Evolutionary conservation across 1,140 invertebrate species (phyloP), one percentile per base, ranked within the genome.

Genomic region (Drosophila takahashii): DNA sequence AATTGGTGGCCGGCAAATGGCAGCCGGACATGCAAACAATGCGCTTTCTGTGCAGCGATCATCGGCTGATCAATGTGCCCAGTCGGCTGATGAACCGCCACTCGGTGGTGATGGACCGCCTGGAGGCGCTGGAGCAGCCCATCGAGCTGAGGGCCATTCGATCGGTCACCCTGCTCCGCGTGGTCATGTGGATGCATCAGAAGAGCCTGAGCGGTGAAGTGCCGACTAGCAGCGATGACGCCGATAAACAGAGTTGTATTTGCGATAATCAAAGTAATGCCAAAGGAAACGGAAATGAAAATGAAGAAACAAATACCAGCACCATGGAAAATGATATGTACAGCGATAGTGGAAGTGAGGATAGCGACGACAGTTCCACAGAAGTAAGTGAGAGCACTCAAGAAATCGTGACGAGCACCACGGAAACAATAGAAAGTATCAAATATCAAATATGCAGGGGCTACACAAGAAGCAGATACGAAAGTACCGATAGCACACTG

Each of bases 151-250:
- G 44, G 0, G 10, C 36, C 18, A 76, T 83, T 1, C 37, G 42
- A 4, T 79, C 80, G 2, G 13, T 2, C 11, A 79, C 71, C 1
- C 10, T 84, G 48, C 22, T 48, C 0, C 57, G 64, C 0, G 10
- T 79, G 5, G n/a, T 84, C 2, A 10, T 36, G 0, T 84, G 80
- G 80, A 84, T 84, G 80, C 34, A 75, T 0, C 65, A 45, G 7
- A 79, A 29, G 34, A 37, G 2, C 7, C 54, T 5, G 53, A 67
- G 3, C 5, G 47, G n/a, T 32, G 8, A 32, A 8, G 0, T 32
- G 29, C 29, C 9, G 29, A 9, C 18, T 11, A 22, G 4, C 10
- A 10, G 2, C 11, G 8, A 3, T 2, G 16, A 22, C 4, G 18
- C 1, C 11, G 8, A 3, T 2, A 9, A 22, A 10, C 15, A 18